Percentiles rank a stretch among this genome's conserved stretches.
Evolutionary conservation across 1,140 invertebrate genomes (phyloP).

Genomic region (Zaprionus taronus): DNA sequence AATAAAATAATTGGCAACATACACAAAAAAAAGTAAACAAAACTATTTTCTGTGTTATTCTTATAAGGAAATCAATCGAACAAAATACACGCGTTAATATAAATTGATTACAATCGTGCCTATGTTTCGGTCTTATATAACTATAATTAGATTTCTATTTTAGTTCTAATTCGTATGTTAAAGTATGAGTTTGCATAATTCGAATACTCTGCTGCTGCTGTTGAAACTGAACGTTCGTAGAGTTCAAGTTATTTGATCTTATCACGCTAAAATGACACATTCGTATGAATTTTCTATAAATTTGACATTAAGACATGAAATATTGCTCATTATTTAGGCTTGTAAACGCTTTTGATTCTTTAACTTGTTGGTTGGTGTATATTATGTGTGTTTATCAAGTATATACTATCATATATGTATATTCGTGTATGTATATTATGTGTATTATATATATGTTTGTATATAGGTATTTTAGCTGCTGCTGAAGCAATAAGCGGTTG

Average conservation of each 20-base stretch:
- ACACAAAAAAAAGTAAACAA: constrained; percentile 25
- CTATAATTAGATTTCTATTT: constrained; percentile 23
- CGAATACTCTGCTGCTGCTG: constrained; percentile 57
- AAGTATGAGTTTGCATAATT: constrained; percentile 71
- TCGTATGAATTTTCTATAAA: constrained; percentile 62
- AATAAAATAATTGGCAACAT: constrained; percentile 50
- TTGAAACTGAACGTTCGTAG: constrained; percentile 9
- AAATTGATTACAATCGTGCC: constrained; percentile 15
- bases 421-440: constrained; percentile 39
- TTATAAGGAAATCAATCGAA: constrained; percentile 24
- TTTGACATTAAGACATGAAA: constrained; percentile 80
- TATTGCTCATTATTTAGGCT: constrained; percentile 77
- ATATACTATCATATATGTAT: constrained; percentile 38
- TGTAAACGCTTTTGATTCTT: constrained; percentile 74
- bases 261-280: constrained; percentile 75
- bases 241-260: constrained; percentile 55
- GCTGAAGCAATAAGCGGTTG: constrained; percentile 66
- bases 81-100: constrained; percentile 8
- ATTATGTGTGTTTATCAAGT: constrained; percentile 37
- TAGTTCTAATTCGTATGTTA: constrained; percentile 58
- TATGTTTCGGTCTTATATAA: constrained; percentile 29
- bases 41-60: constrained; percentile 18
- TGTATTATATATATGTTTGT: constrained; percentile 44
- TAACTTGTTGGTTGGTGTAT: constrained; percentile 50
- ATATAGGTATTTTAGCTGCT: constrained; percentile 59